A percentile compares a stretch with the other conserved stretches of the same genome.
Evolutionary conservation across 2,888 invertebrate genomes (phyloP).

Genomic region (Orchestes rusci): DNA sequence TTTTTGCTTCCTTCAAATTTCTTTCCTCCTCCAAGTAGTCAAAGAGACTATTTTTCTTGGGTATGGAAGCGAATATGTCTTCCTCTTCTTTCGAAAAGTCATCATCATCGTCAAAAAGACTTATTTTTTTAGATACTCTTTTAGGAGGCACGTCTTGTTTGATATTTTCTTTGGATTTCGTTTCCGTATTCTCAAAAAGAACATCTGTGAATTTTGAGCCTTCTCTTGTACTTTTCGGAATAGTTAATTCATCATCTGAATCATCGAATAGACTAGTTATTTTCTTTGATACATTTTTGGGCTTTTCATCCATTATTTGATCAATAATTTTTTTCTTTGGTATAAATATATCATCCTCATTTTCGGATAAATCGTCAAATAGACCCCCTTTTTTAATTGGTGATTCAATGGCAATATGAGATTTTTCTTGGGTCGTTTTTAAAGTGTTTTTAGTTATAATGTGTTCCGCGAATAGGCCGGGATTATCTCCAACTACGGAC

Average conservation of each 20-base stretch:
- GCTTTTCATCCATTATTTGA: not conserved
- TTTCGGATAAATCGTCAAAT: constrained; percentile 18
- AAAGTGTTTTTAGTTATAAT: constrained; percentile 2
- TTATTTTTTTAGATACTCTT: constrained; percentile 25
- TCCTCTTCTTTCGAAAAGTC: constrained; percentile 26
- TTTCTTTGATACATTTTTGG: constrained; percentile 5
- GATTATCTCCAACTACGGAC: constrained; percentile 48
- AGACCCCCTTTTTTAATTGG: constrained; percentile 10
- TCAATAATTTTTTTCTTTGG: constrained; percentile 1
- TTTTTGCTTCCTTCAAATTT: not conserved
- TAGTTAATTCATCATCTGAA: constrained; percentile 1
- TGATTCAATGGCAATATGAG: not conserved
- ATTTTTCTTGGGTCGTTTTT: no score
- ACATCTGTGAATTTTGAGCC: not conserved
- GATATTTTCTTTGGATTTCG: not conserved
- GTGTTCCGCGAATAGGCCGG: constrained; percentile 26
- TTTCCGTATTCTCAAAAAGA: no score
- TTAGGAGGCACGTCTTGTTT: no score
- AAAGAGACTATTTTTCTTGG: constrained; percentile 5
- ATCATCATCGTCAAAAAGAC: constrained; percentile 27
- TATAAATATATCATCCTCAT: constrained; percentile 10
- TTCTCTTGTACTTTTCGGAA: not conserved
- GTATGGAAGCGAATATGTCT: constrained; percentile 19
- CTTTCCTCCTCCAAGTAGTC: no score
- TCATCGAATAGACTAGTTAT: constrained; percentile 13